Conservation (phyloP, 2,113 vertebrate genomes). For the Micronycteris hirsuta region DNA sequence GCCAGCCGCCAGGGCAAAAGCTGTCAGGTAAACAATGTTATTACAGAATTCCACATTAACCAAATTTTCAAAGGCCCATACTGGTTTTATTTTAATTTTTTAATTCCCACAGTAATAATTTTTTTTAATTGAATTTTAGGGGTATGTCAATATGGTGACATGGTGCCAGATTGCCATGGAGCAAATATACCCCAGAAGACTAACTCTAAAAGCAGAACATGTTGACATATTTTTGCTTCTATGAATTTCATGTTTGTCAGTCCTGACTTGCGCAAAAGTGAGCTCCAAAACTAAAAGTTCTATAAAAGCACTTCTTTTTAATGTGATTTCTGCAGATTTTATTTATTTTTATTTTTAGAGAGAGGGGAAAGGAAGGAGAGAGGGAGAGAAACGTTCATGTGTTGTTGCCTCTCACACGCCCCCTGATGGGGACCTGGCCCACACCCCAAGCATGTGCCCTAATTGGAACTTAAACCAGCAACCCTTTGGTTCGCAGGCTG, state of each 20-base stretch:
- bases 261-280: background rate
- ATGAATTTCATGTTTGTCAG: background rate
- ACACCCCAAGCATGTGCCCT: too few relatives aligned
- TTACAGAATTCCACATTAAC: background rate
- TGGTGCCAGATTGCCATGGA: background rate
- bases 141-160: background rate
- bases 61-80: background rate
- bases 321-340: too few relatives aligned
- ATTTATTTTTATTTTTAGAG: too few relatives aligned
- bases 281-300: background rate
- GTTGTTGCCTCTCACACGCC: too few relatives aligned
- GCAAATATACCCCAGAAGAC: background rate
- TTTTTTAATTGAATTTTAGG: constrained; percentile 26
- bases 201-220: background rate
- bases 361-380: too few relatives aligned
- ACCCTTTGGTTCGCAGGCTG: too few relatives aligned
- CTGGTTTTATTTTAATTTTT: constrained; percentile 28
- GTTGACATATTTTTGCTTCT: background rate
- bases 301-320: background rate
- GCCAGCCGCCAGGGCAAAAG: background rate
- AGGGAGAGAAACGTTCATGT: too few relatives aligned
- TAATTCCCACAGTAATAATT: background rate
- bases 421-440: too few relatives aligned
- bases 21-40: background rate
- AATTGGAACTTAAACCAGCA: too few relatives aligned